phyloP scores from a whole-genome alignment of 2,888 invertebrate genomes.

The Limnephilus lunatus region DNA sequence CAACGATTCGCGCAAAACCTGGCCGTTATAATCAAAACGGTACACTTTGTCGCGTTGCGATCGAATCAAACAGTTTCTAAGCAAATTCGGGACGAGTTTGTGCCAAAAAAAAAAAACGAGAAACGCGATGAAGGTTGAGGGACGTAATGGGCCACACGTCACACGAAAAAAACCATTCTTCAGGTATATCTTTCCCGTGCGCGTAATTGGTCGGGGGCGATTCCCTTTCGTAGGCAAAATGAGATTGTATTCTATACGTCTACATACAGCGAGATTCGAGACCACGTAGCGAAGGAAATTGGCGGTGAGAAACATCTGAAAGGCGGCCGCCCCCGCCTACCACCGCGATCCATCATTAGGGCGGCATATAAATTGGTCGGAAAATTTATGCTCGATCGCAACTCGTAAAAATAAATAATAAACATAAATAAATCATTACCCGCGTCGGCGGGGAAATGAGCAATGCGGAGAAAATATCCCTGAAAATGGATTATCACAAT shows the following conservation, averaged over 20 bases:
- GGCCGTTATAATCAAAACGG: neutral
- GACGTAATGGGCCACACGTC: slow-evolving; percentile 11
- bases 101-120: neutral
- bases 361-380: slow-evolving; percentile 41
- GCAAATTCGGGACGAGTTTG: neutral
- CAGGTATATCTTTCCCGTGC: neutral
- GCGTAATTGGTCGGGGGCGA: slow-evolving; percentile 4
- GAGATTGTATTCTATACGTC: neutral
- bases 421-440: slow-evolving; percentile 15
- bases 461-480: slow-evolving; percentile 32
- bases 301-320: slow-evolving; percentile 29
- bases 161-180: slow-evolving; percentile 7
- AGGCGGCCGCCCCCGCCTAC: slow-evolving; percentile 18
- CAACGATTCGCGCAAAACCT: neutral
- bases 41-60: neutral
- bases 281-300: neutral
- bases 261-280: neutral
- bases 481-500: slow-evolving; percentile 9
- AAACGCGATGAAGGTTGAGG: neutral
- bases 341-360: slow-evolving; percentile 38
- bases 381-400: slow-evolving; percentile 41
- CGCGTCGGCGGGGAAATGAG: slow-evolving; percentile 21
- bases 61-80: neutral
- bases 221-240: neutral
- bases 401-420: slow-evolving; percentile 32